Conservation (phyloP, 1,140 invertebrate species). For the Archivesica marissinica region DNA sequence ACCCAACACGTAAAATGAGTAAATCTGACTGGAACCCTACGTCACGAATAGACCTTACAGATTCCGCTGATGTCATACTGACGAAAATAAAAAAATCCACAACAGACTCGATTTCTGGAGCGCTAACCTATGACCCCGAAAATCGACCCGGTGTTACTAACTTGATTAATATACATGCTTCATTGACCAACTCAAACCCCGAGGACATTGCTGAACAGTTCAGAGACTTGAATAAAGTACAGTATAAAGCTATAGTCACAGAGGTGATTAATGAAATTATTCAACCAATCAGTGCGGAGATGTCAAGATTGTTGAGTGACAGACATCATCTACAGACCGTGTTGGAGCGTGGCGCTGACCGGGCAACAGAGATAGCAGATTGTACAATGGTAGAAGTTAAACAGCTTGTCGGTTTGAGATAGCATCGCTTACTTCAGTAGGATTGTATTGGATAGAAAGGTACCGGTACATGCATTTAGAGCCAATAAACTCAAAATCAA, state of each 20-base stretch:
- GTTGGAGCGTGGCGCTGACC: slow-evolving; percentile 89
- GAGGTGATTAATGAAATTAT: slow-evolving; percentile 90
- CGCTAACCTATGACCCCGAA: slow-evolving; percentile 91
- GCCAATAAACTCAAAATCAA: no score
- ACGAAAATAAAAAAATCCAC: slow-evolving; percentile 95
- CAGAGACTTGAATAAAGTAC: slow-evolving; percentile 88
- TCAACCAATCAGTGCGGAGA: slow-evolving; percentile 89
- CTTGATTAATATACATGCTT: slow-evolving; percentile 91
- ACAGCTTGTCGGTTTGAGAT: slow-evolving; percentile 82
- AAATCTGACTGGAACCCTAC: slow-evolving; percentile 94
- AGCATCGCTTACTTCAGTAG: slow-evolving; percentile 11
- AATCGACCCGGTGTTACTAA: slow-evolving; percentile 94
- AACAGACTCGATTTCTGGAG: slow-evolving; percentile 94
- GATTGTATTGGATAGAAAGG: no score
- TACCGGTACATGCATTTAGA: no score
- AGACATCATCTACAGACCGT: slow-evolving; percentile 88
- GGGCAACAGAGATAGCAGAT: slow-evolving; percentile 88
- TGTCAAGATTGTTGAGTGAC: slow-evolving; percentile 87
- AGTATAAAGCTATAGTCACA: slow-evolving; percentile 91
- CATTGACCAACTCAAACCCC: slow-evolving; percentile 87
- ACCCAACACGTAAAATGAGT: slow-evolving; percentile 96
- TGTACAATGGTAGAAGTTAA: slow-evolving; percentile 89
- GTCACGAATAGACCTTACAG: slow-evolving; percentile 92
- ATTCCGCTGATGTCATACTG: slow-evolving; percentile 90
- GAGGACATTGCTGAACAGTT: slow-evolving; percentile 90